Evolutionary conservation across 2,888 invertebrate species (phyloP), one percentile per base, ranked within the genome.

Genomic region (Drosophila leonis): DNA sequence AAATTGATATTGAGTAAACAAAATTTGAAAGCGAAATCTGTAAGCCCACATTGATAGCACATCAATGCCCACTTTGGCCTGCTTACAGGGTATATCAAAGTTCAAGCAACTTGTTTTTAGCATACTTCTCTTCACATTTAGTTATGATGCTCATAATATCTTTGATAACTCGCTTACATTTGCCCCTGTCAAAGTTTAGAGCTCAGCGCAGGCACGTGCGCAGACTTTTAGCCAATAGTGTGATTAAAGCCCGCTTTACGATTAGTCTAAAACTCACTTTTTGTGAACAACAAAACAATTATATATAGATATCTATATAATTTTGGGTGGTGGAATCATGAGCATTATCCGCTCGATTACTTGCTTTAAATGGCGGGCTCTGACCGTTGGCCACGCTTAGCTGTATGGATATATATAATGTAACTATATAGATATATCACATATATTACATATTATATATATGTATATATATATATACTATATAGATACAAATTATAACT

Each of bases 261-360:
- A 29, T 39, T 49, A 33, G 18, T 41, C 48, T 31, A 37, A 51
- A 42, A 31, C 41, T 37, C 44, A 20, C 13, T 42, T 42, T 74
- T 52, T 33, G 41, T 13, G 27, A 62, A 48, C 31, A 60, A 62
- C 59, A 60, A 37, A 64, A 44, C 18, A 68, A 62, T 60, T 82
- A 75, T 55, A 48, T 27, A 10, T 57, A 13, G 3, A 44, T 42
- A 42, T n/a, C n/a, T 52, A 33, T 31, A 15, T 18, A 13, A 27
- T 49, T 54, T 24, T 62, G 57, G 61, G 63, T 59, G 57, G 60
- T 27, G 24, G 42, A 65, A 59, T 52, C 49, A 61, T 27, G 46
- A 42, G 61, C 72, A 82, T 75, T 86, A 73, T 65, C 71, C 78
- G 83, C 75, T 86, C 87, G 65, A 83, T 83, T 83, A 83, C 83